These are phyloP conservation scores for Drosophila quasianomalipes DNA, from an alignment of 2,888 invertebrate genomes.

Conservation along the genomic window DNA sequence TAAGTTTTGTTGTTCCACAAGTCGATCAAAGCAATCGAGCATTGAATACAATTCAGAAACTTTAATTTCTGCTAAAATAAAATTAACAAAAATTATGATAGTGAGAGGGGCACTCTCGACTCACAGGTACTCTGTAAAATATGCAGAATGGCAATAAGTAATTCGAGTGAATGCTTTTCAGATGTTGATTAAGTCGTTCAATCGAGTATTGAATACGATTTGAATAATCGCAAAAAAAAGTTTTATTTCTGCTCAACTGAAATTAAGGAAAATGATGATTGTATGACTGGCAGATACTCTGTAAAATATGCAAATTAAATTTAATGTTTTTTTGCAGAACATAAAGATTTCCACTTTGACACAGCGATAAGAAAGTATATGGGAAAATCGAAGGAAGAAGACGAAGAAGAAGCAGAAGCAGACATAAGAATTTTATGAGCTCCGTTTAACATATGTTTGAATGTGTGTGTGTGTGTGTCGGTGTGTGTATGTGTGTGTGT, in stretches of 20 bases:
- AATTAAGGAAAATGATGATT: not conserved
- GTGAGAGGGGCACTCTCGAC: not conserved
- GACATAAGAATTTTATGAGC: conserved; percentile 70
- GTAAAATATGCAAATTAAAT: not conserved
- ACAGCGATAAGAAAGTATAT: conserved; percentile 25
- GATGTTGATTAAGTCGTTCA: not conserved
- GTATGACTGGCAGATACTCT: not conserved
- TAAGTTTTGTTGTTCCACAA: conserved; percentile 58
- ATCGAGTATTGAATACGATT: conserved; percentile 26
- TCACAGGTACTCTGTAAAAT: not conserved
- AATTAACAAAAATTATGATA: conserved; percentile 1
- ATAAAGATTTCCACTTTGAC: conserved; percentile 9
- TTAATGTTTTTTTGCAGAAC: conserved; percentile 6
- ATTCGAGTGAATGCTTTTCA: not conserved
- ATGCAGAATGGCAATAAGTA: not conserved
- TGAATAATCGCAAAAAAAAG: conserved; percentile 6
- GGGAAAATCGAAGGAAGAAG: conserved; percentile 11
- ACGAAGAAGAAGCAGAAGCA: conserved; percentile 6
- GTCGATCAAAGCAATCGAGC: conserved; percentile 42
- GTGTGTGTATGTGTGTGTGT: not conserved
- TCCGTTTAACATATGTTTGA: conserved; percentile 45
- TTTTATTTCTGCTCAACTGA: not conserved
- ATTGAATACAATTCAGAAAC: conserved; percentile 16
- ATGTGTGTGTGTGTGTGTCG: not conserved
- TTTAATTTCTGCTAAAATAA: not conserved